phyloP scores from a whole-genome alignment of 1,140 invertebrate genomes.

The Vanessa atalanta region DNA sequence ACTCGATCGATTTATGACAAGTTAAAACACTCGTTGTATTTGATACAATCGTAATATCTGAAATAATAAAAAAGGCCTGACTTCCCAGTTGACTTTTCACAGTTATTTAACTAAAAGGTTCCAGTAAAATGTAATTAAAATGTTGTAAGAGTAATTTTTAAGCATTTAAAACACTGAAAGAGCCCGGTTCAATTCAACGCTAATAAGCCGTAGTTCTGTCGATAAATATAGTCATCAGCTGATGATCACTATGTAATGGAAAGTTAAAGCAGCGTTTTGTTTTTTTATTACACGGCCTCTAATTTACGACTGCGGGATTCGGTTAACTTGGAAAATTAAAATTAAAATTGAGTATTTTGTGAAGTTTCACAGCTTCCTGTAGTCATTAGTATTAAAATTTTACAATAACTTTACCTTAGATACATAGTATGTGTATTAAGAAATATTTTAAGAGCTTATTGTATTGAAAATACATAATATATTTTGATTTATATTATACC shows the following conservation, averaged over 20 bases:
- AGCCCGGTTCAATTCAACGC: no score
- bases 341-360: not conserved
- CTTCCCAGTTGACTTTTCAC: no score
- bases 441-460: conserved; percentile 6
- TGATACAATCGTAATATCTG: no score
- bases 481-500: not conserved
- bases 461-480: conserved; percentile 5
- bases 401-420: not conserved
- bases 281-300: not conserved
- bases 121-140: no score
- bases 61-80: no score
- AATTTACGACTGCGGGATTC: not conserved
- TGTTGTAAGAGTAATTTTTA: no score
- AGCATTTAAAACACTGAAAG: no score
- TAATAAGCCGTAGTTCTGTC: no score
- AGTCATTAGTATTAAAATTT: conserved; percentile 10
- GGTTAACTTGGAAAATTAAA: not conserved
- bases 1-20: no score
- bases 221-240: no score
- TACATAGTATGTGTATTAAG: not conserved
- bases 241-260: not conserved
- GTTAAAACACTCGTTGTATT: no score
- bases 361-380: not conserved
- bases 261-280: not conserved
- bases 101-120: no score